Percentiles rank a stretch among this genome's conserved stretches.
Evolutionary conservation across 2,888 invertebrate genomes (phyloP).

Genomic region (Ornithoptera alexandrae): DNA sequence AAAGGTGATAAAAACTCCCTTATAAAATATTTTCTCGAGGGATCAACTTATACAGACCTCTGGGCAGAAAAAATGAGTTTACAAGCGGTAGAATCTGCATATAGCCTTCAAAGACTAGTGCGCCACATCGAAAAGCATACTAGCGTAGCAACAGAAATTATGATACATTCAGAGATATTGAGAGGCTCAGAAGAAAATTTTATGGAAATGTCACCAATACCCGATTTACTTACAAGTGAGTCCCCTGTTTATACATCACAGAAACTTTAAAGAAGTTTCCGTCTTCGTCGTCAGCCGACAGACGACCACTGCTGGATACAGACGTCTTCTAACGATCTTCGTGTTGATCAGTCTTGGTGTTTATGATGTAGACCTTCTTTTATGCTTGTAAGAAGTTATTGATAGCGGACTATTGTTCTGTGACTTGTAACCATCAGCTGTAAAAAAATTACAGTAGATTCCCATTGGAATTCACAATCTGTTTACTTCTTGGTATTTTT

Average conservation of each 20-base stretch:
- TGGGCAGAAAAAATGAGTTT: constrained; percentile 54
- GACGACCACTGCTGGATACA: not conserved
- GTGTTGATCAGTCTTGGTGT: too few species aligned
- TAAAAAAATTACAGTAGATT: not conserved
- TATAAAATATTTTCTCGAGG: constrained; percentile 59
- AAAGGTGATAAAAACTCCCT: constrained; percentile 56
- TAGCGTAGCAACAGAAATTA: constrained; percentile 39
- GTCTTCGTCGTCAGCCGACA: not conserved
- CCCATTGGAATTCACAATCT: too few species aligned
- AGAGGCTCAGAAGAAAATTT: constrained; percentile 38
- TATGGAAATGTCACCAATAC: constrained; percentile 41
- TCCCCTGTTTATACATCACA: not conserved
- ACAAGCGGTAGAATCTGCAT: constrained; percentile 50
- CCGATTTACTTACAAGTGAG: constrained; percentile 5
- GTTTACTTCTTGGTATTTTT: too few species aligned
- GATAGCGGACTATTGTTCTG: too few species aligned
- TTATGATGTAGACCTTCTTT: too few species aligned
- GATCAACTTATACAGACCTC: constrained; percentile 50
- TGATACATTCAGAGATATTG: constrained; percentile 37
- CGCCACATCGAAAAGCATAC: constrained; percentile 53
- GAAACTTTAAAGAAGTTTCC: too few species aligned
- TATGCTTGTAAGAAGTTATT: too few species aligned
- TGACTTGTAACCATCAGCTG: too few species aligned
- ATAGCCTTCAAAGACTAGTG: constrained; percentile 54
- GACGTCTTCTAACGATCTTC: not conserved